Evolutionary conservation across 2,888 invertebrate genomes (phyloP), one percentile per base, ranked within the genome.

Genomic region (Hipparchia semele): DNA sequence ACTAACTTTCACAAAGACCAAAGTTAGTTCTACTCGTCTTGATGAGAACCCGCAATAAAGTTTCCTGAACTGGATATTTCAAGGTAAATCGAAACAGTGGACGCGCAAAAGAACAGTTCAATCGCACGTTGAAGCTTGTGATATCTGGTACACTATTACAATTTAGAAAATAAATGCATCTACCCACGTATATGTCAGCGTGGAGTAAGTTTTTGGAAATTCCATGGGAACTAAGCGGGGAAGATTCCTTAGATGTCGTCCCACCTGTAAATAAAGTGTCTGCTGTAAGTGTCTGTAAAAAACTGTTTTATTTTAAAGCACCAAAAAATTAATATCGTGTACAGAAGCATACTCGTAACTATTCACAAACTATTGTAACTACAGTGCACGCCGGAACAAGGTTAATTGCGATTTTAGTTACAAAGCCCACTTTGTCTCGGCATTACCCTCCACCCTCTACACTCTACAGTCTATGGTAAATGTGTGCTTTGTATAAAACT

Each of bases 1-100:
- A 49, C 45, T 67, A 74, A 76, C 61, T 73, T 73, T 58, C 53
- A 54, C 60, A 39, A 60, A 71, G 66, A 54, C 46, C 54, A n/a
- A 73, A 66, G 53, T 75, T 76, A 67, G 70, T 59, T 64, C 61
- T 54, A 39, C 76, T 70, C 58, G 66, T 72, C 66, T 72, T 45
- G 61, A 73, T 62, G 65, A 56, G 70, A 75, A 73, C 65, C 65
- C 68, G 67, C 71, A 68, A 75, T 60, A 67, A 58, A 72, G 59
- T 70, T 69, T 70, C 62, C 23, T 70, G 68, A 60, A 65, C 75
- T 76, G 68, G 66, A 66, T 59, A 8, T 7, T 8, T 67, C 61
- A 64, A 74, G 67, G 74, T 74, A 45, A 66, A 68, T 58, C 60
- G 65, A 66, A 60, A 66, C 12, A 53, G 51, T 33, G 65, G 65